Base-by-base conservation (phyloP, 2,888 invertebrate species). In the Acrobasis consociella region DNA sequence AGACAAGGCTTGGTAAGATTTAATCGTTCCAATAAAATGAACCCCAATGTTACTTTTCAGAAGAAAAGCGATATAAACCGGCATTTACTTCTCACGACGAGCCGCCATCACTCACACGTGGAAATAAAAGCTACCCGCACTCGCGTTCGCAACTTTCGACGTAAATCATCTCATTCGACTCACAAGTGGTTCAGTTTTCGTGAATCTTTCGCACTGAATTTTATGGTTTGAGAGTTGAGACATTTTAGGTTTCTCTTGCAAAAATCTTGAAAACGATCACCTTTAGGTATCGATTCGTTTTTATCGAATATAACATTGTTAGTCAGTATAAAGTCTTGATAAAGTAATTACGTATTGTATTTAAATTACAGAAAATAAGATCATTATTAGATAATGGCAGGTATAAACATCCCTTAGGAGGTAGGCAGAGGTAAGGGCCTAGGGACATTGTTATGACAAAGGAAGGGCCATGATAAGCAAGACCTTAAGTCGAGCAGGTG, bases 161-260 rank as follows among this genome's bases (percentile, higher is more conserved):
- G 13, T 56, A 56, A 56, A 56, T 56, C 56, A 56, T 56, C 56
- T 56, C 56, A 22, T 56, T 56, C 56, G 17, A 22, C 56, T 31
- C 22, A 10, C 17, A 42, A 56, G 42, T 39, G 39, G 56, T 17
- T 42, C 56, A 16, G 42, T 42, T 42, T 42, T 9, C 42, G 17
- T 16, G 39, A 13, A 56, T 56, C 42, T 56, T 56, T 55, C 9
- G 5, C 38, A 9, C 17, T 22, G 56, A 56, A 42, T 55, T 55
- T 55, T 55, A 55, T 39, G 16, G 5, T 55, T n/a, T n/a, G n/a
- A n/a, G n/a, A n/a, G n/a, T 39, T 42, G 11, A 42, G 11, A 42
- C 42, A 11, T 42, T 1, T 46, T 8, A 13, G 42, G 10, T 46
- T 31, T 46, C n/a, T 10, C 46, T 46, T 5, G 13, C 46, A 5